A percentile compares a stretch with the other conserved stretches of the same genome.
phyloP scores from a whole-genome alignment of 2,113 vertebrate genomes.

The Chaetops frenatus region DNA sequence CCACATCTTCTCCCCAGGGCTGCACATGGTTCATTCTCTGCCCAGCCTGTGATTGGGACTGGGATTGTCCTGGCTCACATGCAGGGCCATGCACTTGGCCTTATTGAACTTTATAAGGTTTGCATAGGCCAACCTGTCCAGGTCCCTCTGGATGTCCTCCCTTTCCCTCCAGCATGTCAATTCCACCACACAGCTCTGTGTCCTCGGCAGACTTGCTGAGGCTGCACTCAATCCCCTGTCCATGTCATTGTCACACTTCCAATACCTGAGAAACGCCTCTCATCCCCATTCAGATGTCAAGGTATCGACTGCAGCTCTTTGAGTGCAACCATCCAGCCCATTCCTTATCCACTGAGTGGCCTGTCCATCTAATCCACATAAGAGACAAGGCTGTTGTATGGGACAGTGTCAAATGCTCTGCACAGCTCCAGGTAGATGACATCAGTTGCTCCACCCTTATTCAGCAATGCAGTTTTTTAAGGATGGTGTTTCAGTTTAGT shows the following conservation, averaged over 20 bases:
- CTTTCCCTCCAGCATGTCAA: background rate
- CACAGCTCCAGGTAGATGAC: background rate
- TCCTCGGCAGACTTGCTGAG: background rate
- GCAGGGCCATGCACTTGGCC: background rate
- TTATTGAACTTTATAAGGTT: background rate
- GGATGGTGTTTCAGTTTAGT: background rate
- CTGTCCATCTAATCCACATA: background rate
- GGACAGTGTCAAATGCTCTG: background rate
- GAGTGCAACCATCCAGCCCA: background rate
- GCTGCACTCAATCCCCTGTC: background rate
- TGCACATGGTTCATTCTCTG: background rate
- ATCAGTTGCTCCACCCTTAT: background rate
- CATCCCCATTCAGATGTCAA: accelerated
- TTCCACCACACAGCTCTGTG: background rate
- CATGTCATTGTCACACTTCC: background rate
- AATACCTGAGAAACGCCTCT: background rate
- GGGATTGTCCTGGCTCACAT: background rate
- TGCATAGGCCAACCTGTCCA: background rate
- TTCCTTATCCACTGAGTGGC: background rate
- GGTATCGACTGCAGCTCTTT: background rate
- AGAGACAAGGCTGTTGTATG: background rate
- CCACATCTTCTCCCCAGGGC: background rate
- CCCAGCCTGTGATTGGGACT: background rate
- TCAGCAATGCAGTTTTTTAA: background rate
- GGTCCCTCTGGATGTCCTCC: background rate